Conservation (phyloP, 2,888 invertebrate genomes). For the Lycia hirtaria region DNA sequence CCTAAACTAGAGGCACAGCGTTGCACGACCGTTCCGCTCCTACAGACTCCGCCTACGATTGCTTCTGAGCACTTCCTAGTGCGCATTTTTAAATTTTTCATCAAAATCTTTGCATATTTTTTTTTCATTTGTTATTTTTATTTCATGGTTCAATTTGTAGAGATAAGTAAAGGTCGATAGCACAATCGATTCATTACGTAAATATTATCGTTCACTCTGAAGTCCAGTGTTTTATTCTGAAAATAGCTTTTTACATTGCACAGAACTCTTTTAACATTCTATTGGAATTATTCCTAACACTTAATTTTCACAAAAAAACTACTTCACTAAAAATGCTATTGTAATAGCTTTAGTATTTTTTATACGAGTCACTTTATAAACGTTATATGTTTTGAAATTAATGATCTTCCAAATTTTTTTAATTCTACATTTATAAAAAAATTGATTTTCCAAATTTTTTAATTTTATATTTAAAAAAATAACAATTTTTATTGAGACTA, state of each 20-base stretch:
- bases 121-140: conserved; percentile 24
- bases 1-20: conserved; percentile 55
- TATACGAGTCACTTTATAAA: too few relatives aligned
- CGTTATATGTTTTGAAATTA: too few relatives aligned
- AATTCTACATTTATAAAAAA: too few relatives aligned
- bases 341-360: too few relatives aligned
- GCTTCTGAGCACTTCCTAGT: conserved; percentile 69
- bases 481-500: too few relatives aligned
- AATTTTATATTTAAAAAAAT: too few relatives aligned
- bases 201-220: conserved; percentile 17
- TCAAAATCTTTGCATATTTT: conserved; percentile 27
- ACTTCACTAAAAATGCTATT: too few relatives aligned
- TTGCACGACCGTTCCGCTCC: conserved; percentile 65
- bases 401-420: too few relatives aligned
- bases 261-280: conserved; percentile 10
- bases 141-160: conserved; percentile 24
- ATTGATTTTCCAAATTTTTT: too few relatives aligned
- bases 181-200: conserved; percentile 24
- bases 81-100: conserved; percentile 41
- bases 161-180: conserved; percentile 23
- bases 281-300: conserved; percentile 1
- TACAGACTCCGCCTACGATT: conserved; percentile 69
- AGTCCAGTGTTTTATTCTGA: conserved; percentile 15
- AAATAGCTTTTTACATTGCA: conserved; percentile 11
- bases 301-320: background rate